Evolutionary conservation across 2,113 vertebrate genomes (phyloP).

Genomic region (Megaleporinus macrocephalus): DNA sequence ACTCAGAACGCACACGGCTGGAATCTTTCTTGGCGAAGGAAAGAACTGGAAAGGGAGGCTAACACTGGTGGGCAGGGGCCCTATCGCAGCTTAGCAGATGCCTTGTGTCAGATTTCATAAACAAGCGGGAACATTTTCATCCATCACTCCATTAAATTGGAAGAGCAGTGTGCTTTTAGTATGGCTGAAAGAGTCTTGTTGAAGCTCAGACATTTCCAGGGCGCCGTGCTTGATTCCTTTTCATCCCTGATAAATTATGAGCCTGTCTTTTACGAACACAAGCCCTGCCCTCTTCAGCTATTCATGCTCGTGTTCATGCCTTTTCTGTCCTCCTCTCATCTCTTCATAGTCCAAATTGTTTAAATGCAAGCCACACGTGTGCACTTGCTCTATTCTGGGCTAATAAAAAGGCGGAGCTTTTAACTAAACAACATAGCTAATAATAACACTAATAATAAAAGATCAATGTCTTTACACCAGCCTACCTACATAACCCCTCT

Average conservation of each 20-base stretch:
- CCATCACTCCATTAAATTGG: conserved; percentile 70
- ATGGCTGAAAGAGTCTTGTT: conserved; percentile 62
- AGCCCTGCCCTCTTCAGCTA: conserved; percentile 7
- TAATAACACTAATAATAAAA: conserved; percentile 20
- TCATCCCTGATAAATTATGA: conserved; percentile 68
- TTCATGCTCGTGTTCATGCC: conserved; percentile 9
- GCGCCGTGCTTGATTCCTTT: conserved; percentile 63
- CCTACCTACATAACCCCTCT: conserved; percentile 2
- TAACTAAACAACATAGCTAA: conserved; percentile 7
- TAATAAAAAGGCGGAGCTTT: conserved; percentile 12
- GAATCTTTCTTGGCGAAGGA: conserved; percentile 41
- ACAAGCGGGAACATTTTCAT: conserved; percentile 72
- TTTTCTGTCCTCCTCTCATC: conserved; percentile 36
- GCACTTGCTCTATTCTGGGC: conserved; percentile 17
- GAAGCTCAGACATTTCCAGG: conserved; percentile 67
- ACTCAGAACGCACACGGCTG: conserved; percentile 38
- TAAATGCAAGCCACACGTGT: conserved; percentile 27
- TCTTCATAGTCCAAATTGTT: conserved; percentile 20
- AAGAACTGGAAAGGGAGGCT: conserved; percentile 44
- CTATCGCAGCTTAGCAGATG: conserved; percentile 70
- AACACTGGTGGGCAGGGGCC: conserved; percentile 45
- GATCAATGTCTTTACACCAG: conserved; percentile 33
- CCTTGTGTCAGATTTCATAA: conserved; percentile 75
- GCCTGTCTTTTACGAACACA: conserved; percentile 52
- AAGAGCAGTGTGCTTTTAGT: conserved; percentile 54